Conservation (phyloP, 2,797 vertebrate genomes). For the Netta rufina region DNA sequence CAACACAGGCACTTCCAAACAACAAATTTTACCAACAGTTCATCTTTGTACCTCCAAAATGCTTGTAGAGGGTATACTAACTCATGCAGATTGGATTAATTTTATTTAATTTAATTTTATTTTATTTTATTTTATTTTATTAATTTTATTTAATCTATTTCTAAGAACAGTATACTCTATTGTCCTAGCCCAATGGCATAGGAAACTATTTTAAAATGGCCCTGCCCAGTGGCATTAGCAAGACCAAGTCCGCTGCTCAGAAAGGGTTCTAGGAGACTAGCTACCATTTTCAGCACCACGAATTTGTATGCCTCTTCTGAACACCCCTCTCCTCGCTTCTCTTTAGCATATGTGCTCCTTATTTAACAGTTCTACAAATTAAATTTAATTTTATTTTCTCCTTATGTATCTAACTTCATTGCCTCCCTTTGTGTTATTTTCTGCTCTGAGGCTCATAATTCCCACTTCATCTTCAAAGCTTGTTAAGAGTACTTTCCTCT, state of each 20-base stretch:
- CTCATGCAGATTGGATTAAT: not conserved
- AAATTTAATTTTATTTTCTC: constrained; percentile 21
- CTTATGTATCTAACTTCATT: not conserved
- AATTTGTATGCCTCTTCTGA: not conserved
- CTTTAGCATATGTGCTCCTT: not conserved
- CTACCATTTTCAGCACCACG: not conserved
- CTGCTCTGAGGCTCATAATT: constrained; percentile 7
- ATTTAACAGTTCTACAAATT: not conserved
- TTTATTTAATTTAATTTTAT: no score
- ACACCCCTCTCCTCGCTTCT: not conserved
- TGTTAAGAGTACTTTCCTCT: constrained; percentile 18
- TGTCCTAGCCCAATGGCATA: not conserved
- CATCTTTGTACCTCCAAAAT: not conserved
- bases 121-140: no score
- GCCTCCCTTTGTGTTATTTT: not conserved
- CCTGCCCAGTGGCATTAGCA: not conserved
- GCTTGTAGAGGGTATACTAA: not conserved
- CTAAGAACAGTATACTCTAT: not conserved
- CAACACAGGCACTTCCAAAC: not conserved
- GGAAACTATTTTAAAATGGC: not conserved
- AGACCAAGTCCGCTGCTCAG: not conserved
- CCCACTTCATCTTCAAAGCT: constrained; percentile 31
- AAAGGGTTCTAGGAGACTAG: not conserved
- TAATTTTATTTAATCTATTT: not conserved
- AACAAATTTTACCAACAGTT: not conserved